Percentiles rank a stretch among this genome's conserved stretches.
Conservation (phyloP, 2,888 invertebrate genomes). For the Drosophila mimetica region DNA sequence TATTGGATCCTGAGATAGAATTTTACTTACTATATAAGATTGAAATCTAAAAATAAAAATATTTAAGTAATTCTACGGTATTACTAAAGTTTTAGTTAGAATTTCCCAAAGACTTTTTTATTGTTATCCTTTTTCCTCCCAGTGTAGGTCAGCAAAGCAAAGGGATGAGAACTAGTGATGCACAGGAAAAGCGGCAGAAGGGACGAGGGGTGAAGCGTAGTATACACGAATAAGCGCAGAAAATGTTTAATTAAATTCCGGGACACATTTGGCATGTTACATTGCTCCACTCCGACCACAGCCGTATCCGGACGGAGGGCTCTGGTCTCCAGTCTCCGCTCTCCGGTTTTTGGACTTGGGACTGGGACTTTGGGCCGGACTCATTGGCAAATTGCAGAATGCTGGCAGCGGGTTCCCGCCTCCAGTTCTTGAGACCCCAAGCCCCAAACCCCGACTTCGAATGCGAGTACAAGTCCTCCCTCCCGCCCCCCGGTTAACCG, state of each 20-base stretch:
- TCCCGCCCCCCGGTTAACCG: conserved; percentile 14
- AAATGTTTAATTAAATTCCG: conserved; percentile 81
- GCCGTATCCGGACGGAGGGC: conserved; percentile 29
- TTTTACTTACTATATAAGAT: too few species aligned
- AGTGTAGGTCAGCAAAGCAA: conserved; percentile 6
- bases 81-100: too few species aligned
- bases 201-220: conserved; percentile 42
- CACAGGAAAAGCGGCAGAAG: conserved; percentile 14
- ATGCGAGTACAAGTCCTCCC: neutral
- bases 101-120: too few species aligned
- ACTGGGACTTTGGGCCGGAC: conserved; percentile 5
- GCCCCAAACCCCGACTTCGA: too few species aligned
- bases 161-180: conserved; percentile 17
- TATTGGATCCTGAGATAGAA: too few species aligned
- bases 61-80: too few species aligned
- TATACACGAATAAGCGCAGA: conserved; percentile 78
- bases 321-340: conserved; percentile 1
- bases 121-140: too few species aligned
- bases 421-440: neutral
- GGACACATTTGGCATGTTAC: conserved; percentile 81
- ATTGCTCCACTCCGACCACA: conserved; percentile 69
- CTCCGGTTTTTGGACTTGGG: neutral
- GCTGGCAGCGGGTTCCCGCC: conserved; percentile 8
- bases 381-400: conserved; percentile 39
- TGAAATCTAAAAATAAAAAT: too few species aligned